These are phyloP conservation scores for Micrasema minimum DNA, from an alignment of 1,140 invertebrate species.

Conservation along the genomic window DNA sequence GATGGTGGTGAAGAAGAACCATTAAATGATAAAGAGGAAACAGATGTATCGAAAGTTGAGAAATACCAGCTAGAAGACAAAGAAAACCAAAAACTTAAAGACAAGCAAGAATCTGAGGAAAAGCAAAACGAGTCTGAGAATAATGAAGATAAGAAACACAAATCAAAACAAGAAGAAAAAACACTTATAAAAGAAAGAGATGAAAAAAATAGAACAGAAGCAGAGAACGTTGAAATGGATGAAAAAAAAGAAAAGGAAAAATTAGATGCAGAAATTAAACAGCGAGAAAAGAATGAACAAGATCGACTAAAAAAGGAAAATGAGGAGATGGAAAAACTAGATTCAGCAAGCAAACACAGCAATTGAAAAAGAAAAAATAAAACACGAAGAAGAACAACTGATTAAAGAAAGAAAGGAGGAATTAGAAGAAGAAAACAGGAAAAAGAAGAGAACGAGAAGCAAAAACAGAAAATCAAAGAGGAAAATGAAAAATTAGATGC, in stretches of 20 bases:
- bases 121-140: slow-evolving; percentile 22
- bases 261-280: slow-evolving; percentile 22
- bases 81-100: background rate
- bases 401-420: slow-evolving; percentile 44
- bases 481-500: slow-evolving; percentile 44
- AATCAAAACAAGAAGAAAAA: slow-evolving; percentile 37
- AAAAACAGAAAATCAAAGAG: slow-evolving; percentile 38
- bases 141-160: slow-evolving; percentile 24
- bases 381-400: slow-evolving; percentile 43
- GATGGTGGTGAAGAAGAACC: slow-evolving; percentile 7
- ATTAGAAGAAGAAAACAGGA: slow-evolving; percentile 19
- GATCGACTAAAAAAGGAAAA: slow-evolving; percentile 27
- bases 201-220: slow-evolving; percentile 31
- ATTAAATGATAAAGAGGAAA: slow-evolving; percentile 38
- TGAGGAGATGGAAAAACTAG: slow-evolving; percentile 13
- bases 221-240: slow-evolving; percentile 20
- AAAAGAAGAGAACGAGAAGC: slow-evolving; percentile 4
- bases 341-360: slow-evolving; percentile 8
- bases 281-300: slow-evolving; percentile 30
- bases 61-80: too few species aligned
- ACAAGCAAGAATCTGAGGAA: background rate
- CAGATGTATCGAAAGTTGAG: slow-evolving; percentile 6
- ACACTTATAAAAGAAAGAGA: slow-evolving; percentile 34
- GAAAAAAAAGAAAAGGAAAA: slow-evolving; percentile 37
- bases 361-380: too few species aligned